A percentile compares a stretch with the other conserved stretches of the same genome.
Evolutionary conservation across 1,140 invertebrate species (phyloP).

Genomic region (Brachionus paranguensis): DNA sequence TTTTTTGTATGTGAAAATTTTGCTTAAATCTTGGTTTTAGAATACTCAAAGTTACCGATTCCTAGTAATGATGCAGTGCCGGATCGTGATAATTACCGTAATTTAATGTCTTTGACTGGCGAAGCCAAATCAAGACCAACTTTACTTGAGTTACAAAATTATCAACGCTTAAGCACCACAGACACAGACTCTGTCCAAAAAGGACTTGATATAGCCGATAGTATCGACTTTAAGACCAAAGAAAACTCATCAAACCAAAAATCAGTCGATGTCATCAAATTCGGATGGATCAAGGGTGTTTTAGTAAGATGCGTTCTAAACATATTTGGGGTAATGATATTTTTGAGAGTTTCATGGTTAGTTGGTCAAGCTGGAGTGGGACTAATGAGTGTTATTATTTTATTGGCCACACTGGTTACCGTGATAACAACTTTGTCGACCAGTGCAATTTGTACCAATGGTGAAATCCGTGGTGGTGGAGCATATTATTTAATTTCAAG

Average conservation of each 20-base stretch:
- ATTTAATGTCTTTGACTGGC: constrained; percentile 77
- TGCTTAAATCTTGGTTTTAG: not conserved
- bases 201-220: not conserved
- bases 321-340: constrained; percentile 69
- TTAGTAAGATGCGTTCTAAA: constrained; percentile 98
- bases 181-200: constrained; percentile 8
- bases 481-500: constrained; percentile 99
- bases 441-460: constrained; percentile 98
- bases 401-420: constrained; percentile 86
- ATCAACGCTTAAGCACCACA: not conserved
- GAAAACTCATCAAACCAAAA: not conserved
- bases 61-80: constrained; percentile 70
- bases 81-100: constrained; percentile 83
- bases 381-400: constrained; percentile 46
- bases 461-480: constrained; percentile 92
- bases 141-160: constrained; percentile 77
- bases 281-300: constrained; percentile 95
- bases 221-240: not conserved
- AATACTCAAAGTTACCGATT: not conserved
- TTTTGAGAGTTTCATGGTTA: constrained; percentile 97
- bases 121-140: constrained; percentile 76
- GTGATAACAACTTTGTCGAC: constrained; percentile 96
- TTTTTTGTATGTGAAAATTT: not conserved
- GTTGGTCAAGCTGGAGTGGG: constrained; percentile 84
- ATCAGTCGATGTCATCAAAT: constrained; percentile 52